Percentiles rank a stretch among this genome's conserved stretches.
These are phyloP conservation scores for Tinea trinotella DNA, from an alignment of 2,888 invertebrate genomes.

Conservation along the genomic window DNA sequence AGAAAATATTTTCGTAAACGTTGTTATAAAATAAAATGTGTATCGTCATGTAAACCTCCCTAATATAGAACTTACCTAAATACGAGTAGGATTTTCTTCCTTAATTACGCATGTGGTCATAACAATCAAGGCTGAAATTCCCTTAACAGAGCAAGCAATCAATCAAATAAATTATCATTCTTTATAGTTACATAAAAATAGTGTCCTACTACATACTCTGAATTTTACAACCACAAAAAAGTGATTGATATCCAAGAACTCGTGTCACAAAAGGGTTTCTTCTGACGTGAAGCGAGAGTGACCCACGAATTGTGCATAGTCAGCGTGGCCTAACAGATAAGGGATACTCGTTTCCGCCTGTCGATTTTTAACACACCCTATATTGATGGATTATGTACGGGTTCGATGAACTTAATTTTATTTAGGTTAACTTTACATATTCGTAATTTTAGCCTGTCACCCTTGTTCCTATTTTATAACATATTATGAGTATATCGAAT, in stretches of 20 bases:
- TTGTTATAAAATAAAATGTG: too few relatives aligned
- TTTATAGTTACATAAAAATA: background rate
- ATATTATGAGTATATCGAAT: too few relatives aligned
- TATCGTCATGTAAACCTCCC: too few relatives aligned
- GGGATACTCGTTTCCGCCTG: conserved; percentile 14
- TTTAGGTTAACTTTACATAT: background rate
- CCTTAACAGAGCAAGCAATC: background rate
- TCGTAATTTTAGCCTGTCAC: background rate
- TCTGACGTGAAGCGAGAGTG: background rate
- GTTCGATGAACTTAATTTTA: conserved; percentile 3
- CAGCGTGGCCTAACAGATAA: conserved; percentile 14
- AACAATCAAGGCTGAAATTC: background rate
- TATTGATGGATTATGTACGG: conserved; percentile 12
- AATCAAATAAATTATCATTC: background rate
- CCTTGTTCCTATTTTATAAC: too few relatives aligned
- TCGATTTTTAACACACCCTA: conserved; percentile 16
- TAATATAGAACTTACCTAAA: too few relatives aligned
- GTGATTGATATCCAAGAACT: conserved; percentile 10
- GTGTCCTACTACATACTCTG: background rate
- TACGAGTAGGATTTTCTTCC: too few relatives aligned
- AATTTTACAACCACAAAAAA: background rate
- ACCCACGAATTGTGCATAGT: background rate
- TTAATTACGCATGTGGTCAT: too few relatives aligned
- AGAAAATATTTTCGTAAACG: too few relatives aligned
- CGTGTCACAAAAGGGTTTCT: conserved; percentile 1